Percentiles rank a stretch among this genome's conserved stretches.
These are phyloP conservation scores for Archaeoteleia sp. DNA, from an alignment of 2,888 invertebrate species.

Conservation along the genomic window DNA sequence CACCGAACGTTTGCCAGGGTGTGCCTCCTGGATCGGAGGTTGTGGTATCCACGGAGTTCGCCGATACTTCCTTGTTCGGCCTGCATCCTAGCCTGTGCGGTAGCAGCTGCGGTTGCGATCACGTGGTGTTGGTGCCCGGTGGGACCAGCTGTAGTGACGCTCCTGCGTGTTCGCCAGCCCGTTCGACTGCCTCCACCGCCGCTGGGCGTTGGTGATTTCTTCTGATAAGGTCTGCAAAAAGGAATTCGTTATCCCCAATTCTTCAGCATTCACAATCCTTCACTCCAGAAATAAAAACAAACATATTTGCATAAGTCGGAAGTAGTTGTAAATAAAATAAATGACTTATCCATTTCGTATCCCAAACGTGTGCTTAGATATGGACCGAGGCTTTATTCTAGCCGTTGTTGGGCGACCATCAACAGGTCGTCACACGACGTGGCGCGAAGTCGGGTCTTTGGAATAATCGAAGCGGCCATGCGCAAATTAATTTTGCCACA, in stretches of 20 bases:
- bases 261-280: too few relatives aligned
- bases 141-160: constrained; percentile 71
- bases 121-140: constrained; percentile 72
- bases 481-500: constrained; percentile 34
- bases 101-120: constrained; percentile 72
- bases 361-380: background rate
- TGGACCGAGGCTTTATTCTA: constrained; percentile 27
- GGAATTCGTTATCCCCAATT: constrained; percentile 10
- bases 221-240: constrained; percentile 70
- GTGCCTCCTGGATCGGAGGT: constrained; percentile 90
- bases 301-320: too few relatives aligned
- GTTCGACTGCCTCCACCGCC: constrained; percentile 68
- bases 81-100: constrained; percentile 84
- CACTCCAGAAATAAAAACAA: too few relatives aligned
- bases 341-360: too few relatives aligned
- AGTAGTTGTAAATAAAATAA: background rate
- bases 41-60: constrained; percentile 92
- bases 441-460: constrained; percentile 32
- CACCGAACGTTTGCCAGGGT: constrained; percentile 95
- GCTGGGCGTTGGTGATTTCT: constrained; percentile 74
- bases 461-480: constrained; percentile 36
- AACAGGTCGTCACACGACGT: constrained; percentile 60
- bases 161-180: constrained; percentile 72
- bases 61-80: constrained; percentile 94
- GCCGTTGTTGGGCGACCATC: constrained; percentile 55